Conservation (phyloP, 2,797 vertebrate genomes). For the Gymnothorax reevesii region DNA sequence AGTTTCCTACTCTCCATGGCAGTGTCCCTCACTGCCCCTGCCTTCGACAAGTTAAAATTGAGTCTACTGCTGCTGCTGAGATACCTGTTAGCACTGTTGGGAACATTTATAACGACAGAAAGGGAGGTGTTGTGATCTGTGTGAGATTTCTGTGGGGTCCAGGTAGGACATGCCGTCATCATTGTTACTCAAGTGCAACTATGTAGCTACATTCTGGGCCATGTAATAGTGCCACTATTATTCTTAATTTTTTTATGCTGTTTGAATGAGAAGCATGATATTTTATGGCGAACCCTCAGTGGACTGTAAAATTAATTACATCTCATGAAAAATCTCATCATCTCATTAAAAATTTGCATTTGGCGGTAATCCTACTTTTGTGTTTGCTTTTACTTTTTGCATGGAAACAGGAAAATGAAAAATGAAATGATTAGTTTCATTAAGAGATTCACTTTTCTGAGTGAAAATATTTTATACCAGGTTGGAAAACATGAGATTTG, state of each 20-base stretch:
- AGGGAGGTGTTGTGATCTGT: not conserved
- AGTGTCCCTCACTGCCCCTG: not conserved
- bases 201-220: constrained; percentile 29
- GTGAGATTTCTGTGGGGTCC: not conserved
- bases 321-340: constrained; percentile 22
- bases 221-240: constrained; percentile 35
- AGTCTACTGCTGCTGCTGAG: not conserved
- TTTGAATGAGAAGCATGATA: constrained; percentile 6
- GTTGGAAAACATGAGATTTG: not conserved
- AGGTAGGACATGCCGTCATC: constrained; percentile 15
- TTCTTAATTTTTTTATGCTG: constrained; percentile 45
- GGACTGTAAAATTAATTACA: constrained; percentile 51
- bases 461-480: not conserved
- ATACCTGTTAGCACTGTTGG: not conserved
- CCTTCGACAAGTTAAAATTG: not conserved
- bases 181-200: constrained; percentile 18
- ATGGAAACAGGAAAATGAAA: not conserved
- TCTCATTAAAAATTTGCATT: constrained; percentile 49
- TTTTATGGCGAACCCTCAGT: constrained; percentile 51
- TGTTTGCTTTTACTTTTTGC: not conserved
- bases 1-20: not conserved
- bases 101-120: not conserved
- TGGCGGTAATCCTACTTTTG: constrained; percentile 9
- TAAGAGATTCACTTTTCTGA: not conserved
- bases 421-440: not conserved